A percentile compares a stretch with the other conserved stretches of the same genome.
These are phyloP conservation scores for Artibeus lituratus DNA, from an alignment of 2,797 vertebrate genomes.

Conservation along the genomic window DNA sequence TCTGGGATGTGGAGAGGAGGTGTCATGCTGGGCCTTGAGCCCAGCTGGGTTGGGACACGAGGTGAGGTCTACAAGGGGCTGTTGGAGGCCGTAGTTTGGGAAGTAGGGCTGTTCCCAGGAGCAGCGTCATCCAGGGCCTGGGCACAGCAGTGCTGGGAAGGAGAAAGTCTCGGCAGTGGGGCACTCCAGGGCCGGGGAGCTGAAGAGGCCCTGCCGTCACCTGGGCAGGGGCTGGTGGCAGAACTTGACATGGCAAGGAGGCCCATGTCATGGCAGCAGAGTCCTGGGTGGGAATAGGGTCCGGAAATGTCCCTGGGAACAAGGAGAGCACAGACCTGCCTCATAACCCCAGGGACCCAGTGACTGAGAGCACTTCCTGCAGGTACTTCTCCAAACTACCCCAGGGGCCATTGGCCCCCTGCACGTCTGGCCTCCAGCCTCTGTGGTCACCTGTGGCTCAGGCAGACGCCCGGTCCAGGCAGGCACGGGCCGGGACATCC, in stretches of 20 bases:
- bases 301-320: background rate
- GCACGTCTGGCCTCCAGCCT: background rate
- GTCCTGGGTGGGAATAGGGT: background rate
- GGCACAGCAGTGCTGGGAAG: background rate
- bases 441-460: background rate
- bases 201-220: background rate
- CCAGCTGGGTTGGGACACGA: background rate
- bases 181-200: background rate
- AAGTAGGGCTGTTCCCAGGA: background rate
- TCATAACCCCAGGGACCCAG: background rate
- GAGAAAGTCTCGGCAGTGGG: background rate
- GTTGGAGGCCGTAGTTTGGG: background rate
- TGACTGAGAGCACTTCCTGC: background rate
- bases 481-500: background rate
- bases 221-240: fast-evolving
- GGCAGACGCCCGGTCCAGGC: background rate
- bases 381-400: background rate
- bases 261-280: fast-evolving
- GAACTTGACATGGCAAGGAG: background rate
- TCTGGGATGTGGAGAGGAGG: background rate
- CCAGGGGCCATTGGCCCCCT: background rate
- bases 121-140: background rate
- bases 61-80: background rate
- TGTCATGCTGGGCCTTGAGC: background rate
- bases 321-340: background rate